Evolutionary conservation across 1,140 invertebrate species (phyloP).

Genomic region (Acromyrmex charruanus): DNA sequence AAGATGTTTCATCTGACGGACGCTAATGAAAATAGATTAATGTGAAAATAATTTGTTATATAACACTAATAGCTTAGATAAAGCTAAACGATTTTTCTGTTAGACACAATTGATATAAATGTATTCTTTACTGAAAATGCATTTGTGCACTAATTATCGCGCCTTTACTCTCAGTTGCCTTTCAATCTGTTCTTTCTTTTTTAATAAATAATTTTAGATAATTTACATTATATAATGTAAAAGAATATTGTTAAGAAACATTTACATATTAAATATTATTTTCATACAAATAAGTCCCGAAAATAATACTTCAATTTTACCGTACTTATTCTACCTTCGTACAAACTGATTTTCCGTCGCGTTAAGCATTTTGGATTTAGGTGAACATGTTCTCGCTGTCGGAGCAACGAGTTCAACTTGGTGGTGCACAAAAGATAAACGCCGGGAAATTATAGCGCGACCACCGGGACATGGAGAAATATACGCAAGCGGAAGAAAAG

Average conservation of each 20-base stretch:
- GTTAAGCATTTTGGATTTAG: constrained; percentile 28
- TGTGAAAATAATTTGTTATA: too few species aligned
- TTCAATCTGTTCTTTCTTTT: background rate
- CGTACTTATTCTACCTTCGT: background rate
- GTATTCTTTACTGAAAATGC: too few species aligned
- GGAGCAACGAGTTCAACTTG: background rate
- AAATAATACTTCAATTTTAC: background rate
- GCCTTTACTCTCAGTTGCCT: too few species aligned
- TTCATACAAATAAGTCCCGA: background rate
- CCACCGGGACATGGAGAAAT: constrained; percentile 7
- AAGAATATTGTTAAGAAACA: background rate
- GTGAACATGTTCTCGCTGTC: constrained; percentile 22
- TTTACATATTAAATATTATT: background rate
- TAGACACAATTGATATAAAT: too few species aligned
- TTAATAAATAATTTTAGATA: constrained; percentile 3
- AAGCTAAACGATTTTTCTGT: too few species aligned
- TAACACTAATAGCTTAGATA: too few species aligned
- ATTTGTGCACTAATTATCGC: too few species aligned
- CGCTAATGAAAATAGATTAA: too few species aligned
- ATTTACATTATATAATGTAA: background rate
- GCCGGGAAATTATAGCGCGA: constrained; percentile 29
- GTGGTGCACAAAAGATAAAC: constrained; percentile 22
- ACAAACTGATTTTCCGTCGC: constrained; percentile 39
- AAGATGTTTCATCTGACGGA: too few species aligned
- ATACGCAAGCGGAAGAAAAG: constrained; percentile 7